Base-by-base conservation (phyloP, 1,140 invertebrate species). In the Zaprionus inermis region DNA sequence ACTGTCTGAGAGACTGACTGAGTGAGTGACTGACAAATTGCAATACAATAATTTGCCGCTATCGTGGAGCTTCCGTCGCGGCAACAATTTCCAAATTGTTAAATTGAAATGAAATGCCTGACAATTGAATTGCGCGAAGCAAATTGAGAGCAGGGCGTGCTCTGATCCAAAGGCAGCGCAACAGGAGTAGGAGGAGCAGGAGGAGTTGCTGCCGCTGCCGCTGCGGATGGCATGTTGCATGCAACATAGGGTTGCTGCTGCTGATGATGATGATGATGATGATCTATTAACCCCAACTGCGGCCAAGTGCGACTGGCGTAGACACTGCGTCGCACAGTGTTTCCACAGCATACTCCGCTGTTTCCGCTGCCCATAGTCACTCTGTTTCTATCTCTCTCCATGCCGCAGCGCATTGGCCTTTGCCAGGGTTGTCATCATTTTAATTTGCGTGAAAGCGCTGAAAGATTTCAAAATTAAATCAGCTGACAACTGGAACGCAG, bases 81-180 rank as follows among this genome's bases (percentile, higher is more conserved):
- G 59, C 65, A 77, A 64, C 65, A 84, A 78, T 71, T 78, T 80
- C 70, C 55, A 89, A 88, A 89, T 88, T 78, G 84, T 89, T 76
- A 84, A 89, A 89, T 89, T 84, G 85, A 89, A 89, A 81, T 89
- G 80, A 90, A 89, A 89, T 89, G 81, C 71, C 72, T 72, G 78
- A 84, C 84, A 89, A 89, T 89, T 88, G 80, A 82, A 88, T 88
- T 88, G 80, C 64, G 79, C 55, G 63, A 65, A 70, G 64, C 65
- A 83, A 84, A 79, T 81, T 73, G 66, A 74, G 70, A 73, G 80
- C 74, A 16, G 38, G 38, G 38, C 38, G 38, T 44, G 38, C 38
- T 44, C 38, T 9, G 38, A 4, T 2, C 38, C n/a, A 44, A 44
- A 44, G 38, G 38, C 38, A 16, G 6, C 6, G 38, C 38, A 41